Evolutionary conservation across 2,113 vertebrate species (phyloP).

Genomic region (Notiomystis cincta): DNA sequence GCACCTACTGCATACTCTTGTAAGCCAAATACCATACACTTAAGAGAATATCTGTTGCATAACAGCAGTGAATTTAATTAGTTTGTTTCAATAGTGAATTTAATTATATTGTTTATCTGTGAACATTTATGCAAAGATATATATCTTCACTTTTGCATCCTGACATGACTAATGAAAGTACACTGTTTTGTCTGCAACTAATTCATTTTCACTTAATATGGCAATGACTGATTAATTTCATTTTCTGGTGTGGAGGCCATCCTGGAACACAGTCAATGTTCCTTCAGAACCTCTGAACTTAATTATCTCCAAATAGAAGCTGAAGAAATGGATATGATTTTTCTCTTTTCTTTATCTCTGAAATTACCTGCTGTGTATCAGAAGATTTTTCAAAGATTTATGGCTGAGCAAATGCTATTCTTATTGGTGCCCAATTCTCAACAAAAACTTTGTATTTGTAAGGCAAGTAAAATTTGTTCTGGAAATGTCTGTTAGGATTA

Average conservation of each 20-base stretch:
- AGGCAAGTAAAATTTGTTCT: background rate
- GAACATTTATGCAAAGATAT: background rate
- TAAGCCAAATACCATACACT: background rate
- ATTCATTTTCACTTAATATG: background rate
- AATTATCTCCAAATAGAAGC: constrained; percentile 10
- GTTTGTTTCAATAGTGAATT: constrained; percentile 22
- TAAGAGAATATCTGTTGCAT: background rate
- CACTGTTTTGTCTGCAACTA: background rate
- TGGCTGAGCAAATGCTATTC: background rate
- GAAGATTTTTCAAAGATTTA: constrained; percentile 3
- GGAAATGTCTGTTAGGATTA: background rate
- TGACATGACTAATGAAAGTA: constrained; percentile 41
- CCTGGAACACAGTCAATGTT: background rate
- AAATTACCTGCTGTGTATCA: constrained; percentile 3
- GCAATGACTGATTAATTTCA: constrained; percentile 39
- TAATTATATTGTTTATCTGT: constrained; percentile 39
- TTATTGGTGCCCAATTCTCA: background rate
- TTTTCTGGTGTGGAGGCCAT: constrained; percentile 16
- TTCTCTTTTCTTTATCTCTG: background rate
- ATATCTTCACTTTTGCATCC: constrained; percentile 4
- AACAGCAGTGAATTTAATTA: constrained; percentile 29
- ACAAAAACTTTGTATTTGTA: background rate
- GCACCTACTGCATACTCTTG: background rate
- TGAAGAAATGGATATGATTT: background rate
- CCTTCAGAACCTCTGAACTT: constrained; percentile 33